phyloP scores from a whole-genome alignment of 1,140 invertebrate genomes.

The Temnothorax nylanderi region DNA sequence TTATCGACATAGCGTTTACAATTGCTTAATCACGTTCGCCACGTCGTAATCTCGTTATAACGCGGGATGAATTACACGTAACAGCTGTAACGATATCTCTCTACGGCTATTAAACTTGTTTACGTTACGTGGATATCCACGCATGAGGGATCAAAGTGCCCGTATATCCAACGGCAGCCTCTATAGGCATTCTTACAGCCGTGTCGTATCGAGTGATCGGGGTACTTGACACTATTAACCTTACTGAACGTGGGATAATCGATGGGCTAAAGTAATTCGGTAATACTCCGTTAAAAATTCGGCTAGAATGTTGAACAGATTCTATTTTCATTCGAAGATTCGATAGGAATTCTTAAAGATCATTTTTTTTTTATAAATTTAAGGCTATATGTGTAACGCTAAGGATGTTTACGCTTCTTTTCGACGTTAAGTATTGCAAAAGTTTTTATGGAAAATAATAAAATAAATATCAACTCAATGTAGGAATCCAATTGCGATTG shows the following conservation, averaged over 20 bases:
- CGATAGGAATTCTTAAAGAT: background rate
- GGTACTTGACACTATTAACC: constrained; percentile 48
- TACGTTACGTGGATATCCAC: constrained; percentile 49
- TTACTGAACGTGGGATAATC: constrained; percentile 31
- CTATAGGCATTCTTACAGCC: constrained; percentile 28
- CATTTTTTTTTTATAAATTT: background rate
- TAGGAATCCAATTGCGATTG: background rate
- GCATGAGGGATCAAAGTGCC: constrained; percentile 10
- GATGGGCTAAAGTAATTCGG: background rate
- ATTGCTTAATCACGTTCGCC: background rate
- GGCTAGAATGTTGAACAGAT: background rate
- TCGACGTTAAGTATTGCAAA: background rate
- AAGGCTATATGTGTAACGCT: background rate
- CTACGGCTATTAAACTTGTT: constrained; percentile 67
- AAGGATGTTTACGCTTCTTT: background rate
- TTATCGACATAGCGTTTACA: background rate
- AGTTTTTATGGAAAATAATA: constrained; percentile 6
- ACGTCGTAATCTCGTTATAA: constrained; percentile 34
- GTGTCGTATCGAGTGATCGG: background rate
- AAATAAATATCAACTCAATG: background rate
- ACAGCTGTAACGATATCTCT: constrained; percentile 16
- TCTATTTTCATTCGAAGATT: background rate
- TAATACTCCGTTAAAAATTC: background rate
- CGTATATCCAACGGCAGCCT: constrained; percentile 30
- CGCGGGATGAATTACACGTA: constrained; percentile 29